A percentile compares a stretch with the other conserved stretches of the same genome.
Conservation (phyloP, 2,797 vertebrate genomes). For the Cuculus canorus region DNA sequence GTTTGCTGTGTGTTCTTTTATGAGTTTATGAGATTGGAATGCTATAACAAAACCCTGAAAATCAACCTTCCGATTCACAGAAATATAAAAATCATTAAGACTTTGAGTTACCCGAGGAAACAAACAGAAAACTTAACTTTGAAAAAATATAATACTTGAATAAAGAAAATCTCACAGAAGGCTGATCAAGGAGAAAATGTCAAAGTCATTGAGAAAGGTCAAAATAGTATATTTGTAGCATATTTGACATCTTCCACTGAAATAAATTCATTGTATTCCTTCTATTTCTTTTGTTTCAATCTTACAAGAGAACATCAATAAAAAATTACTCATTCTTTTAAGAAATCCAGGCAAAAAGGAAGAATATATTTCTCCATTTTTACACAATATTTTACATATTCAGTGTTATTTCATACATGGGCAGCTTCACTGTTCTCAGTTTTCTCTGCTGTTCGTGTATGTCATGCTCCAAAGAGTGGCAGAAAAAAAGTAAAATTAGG, state of each 20-base stretch:
- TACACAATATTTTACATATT: background rate
- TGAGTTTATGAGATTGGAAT: background rate
- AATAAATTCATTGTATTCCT: background rate
- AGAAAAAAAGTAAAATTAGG: background rate
- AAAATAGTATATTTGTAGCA: background rate
- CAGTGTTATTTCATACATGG: background rate
- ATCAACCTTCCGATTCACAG: background rate
- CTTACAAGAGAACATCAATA: background rate
- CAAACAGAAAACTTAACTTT: background rate
- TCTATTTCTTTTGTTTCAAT: background rate
- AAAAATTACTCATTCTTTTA: background rate
- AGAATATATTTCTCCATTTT: background rate
- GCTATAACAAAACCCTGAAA: conserved; percentile 6
- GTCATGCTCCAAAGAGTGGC: background rate
- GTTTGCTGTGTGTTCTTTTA: background rate
- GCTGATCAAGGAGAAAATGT: background rate
- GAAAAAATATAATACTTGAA: background rate
- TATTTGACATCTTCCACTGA: background rate
- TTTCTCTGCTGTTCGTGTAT: background rate
- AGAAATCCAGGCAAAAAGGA: background rate
- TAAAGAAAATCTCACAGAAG: background rate
- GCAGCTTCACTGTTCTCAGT: background rate
- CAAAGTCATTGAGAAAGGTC: background rate
- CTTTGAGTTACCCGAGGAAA: background rate
- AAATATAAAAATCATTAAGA: background rate